Evolutionary conservation across 2,797 vertebrate genomes (phyloP), one percentile per base, ranked within the genome.

Genomic region (Neosilurus mollespiculum): DNA sequence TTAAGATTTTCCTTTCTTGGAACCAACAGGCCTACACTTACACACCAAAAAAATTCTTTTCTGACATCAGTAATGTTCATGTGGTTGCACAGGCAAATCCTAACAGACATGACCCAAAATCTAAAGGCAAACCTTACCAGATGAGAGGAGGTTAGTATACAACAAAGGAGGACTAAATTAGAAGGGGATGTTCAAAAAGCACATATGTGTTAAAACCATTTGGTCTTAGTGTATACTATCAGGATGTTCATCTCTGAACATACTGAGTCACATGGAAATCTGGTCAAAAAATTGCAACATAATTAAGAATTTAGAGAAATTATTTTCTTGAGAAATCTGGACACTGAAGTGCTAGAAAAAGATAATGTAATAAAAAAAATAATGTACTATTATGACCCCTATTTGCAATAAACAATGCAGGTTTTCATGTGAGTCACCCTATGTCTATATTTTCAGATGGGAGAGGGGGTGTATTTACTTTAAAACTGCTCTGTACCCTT

Each of bases 401-500:
- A 30, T 56, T 76, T 59, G 30, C 30, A 76, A 18, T 75, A 56
- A 30, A 30, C 26, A 20, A 20, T 37, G 26, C 26, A 37, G 9
- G 26, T 37, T 76, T 58, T 59, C 18, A 76, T 75, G 54, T 73
- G 9, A 72, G 24, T 54, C 24, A 30, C 53, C 3, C 24, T 58
- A 76, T 59, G 20, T 37, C 56, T 2, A 37, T 20, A 59, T 59
- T 59, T 59, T 58, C 56, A 59, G 26, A 59, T 34, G 9, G 54
- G 9, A 58, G 51, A 14, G 16, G 16, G 54, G 58, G 72, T 75
- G 26, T 70, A 53, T 86, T 82, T 81, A 83, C 43, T 82, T 24
- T 11, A 58, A 87, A 77, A 4, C 83, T 51, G 65, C 64, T 75
- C n/a, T 65, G 81, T 86, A 82, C 70, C 90, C 92, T 83, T 86